A percentile compares a stretch with the other conserved stretches of the same genome.
Conservation (phyloP, 2,113 vertebrate genomes). For the Probosciger aterrimus region DNA sequence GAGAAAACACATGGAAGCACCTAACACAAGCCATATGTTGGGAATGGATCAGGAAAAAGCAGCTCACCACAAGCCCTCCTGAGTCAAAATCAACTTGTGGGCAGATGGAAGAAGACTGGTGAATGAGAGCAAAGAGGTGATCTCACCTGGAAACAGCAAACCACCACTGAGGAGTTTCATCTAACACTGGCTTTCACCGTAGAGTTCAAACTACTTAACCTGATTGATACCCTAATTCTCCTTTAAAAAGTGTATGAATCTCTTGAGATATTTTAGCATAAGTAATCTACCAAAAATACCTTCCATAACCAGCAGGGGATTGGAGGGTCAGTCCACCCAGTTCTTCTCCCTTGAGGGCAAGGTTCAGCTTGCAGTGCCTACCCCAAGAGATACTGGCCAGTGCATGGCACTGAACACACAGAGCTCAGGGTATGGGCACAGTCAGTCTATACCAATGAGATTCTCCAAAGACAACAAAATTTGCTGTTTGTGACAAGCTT, state of each 20-base stretch:
- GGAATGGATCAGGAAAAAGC: not conserved
- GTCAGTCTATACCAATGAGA: not conserved
- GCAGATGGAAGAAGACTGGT: not conserved
- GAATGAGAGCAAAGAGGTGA: not conserved
- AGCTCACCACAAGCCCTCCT: not conserved
- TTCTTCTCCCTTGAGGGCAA: accelerated
- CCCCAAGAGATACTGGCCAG: accelerated
- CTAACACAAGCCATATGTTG: not conserved
- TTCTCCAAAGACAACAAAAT: not conserved
- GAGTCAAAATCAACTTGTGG: not conserved
- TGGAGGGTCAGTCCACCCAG: not conserved
- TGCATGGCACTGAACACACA: not conserved
- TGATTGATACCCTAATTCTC: not conserved
- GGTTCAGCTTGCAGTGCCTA: not conserved
- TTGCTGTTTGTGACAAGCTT: not conserved
- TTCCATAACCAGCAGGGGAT: not conserved
- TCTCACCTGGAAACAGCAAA: not conserved
- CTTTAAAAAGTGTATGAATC: not conserved
- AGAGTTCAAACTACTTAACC: not conserved
- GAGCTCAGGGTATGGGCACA: not conserved
- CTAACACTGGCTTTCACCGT: not conserved
- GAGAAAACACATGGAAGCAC: not conserved
- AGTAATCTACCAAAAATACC: not conserved
- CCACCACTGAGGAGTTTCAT: not conserved
- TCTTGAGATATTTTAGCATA: not conserved